Conservation (phyloP, 2,113 vertebrate species). For the Peromyscus maniculatus region DNA sequence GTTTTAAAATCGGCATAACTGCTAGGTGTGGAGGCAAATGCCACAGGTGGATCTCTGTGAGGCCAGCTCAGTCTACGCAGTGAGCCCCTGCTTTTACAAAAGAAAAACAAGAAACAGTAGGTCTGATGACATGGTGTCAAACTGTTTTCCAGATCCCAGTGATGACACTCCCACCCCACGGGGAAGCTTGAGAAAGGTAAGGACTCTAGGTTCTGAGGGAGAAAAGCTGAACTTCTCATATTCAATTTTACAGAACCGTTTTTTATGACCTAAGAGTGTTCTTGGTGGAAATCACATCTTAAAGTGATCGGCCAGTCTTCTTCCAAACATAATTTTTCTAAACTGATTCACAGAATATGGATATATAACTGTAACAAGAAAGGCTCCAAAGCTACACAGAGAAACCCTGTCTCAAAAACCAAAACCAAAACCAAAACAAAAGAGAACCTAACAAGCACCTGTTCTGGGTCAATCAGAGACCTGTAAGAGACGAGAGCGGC, state of each 20-base stretch:
- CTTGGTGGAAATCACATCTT: background rate
- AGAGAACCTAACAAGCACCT: background rate
- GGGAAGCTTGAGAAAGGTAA: constrained; percentile 84
- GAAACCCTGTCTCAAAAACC: too few relatives aligned
- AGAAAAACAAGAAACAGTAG: background rate
- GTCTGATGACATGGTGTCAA: background rate
- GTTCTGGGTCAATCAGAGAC: background rate
- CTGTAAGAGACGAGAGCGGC: background rate
- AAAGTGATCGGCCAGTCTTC: background rate
- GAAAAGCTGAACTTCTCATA: background rate
- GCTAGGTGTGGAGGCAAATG: background rate
- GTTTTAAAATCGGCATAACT: background rate
- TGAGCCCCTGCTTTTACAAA: background rate
- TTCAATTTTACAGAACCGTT: background rate
- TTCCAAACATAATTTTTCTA: background rate
- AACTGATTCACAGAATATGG: background rate
- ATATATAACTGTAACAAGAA: background rate
- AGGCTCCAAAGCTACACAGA: too few relatives aligned
- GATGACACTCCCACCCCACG: constrained; percentile 62
- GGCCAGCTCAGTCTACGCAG: background rate
- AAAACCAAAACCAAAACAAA: too few relatives aligned
- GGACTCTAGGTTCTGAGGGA: background rate
- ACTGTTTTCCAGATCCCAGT: constrained; percentile 74
- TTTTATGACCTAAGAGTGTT: background rate
- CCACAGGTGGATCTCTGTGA: background rate